phyloP scores from a whole-genome alignment of 2,797 vertebrate species.

The Pseudocheirus occidentalis region DNA sequence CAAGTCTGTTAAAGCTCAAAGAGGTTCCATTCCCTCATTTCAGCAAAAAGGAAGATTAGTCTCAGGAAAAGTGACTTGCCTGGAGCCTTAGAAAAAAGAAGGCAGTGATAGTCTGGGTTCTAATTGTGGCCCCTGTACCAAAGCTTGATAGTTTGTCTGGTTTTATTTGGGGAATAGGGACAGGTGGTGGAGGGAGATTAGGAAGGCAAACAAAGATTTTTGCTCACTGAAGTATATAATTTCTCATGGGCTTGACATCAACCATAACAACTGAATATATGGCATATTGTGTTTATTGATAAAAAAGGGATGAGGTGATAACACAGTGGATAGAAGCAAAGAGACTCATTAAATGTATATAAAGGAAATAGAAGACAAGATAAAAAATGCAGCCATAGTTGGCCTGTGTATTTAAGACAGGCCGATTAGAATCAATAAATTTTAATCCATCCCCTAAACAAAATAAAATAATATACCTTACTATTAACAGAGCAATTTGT shows the following conservation, averaged over 20 bases:
- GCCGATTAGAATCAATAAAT: not conserved
- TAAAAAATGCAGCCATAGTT: not conserved
- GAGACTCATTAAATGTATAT: not conserved
- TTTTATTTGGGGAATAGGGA: not conserved
- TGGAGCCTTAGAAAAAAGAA: not conserved
- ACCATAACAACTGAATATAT: not conserved
- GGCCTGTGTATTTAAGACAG: not conserved
- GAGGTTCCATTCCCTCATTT: not conserved
- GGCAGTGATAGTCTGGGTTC: not conserved
- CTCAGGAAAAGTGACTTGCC: not conserved
- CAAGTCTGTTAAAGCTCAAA: not conserved
- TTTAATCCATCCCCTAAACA: not conserved
- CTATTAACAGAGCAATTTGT: conserved; percentile 12
- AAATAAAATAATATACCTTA: conserved; percentile 4
- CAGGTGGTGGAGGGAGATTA: not conserved
- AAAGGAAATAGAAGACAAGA: not conserved
- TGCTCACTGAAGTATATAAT: not conserved
- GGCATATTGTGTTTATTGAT: not conserved
- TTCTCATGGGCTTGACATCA: not conserved
- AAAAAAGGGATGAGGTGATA: not conserved
- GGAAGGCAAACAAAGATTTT: not conserved
- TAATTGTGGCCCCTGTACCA: not conserved
- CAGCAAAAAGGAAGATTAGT: not conserved
- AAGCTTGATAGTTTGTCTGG: not conserved
- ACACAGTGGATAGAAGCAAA: not conserved